A percentile compares a stretch with the other conserved stretches of the same genome.
Evolutionary conservation across 2,797 vertebrate genomes (phyloP).

Genomic region (Gambusia yucatana): DNA sequence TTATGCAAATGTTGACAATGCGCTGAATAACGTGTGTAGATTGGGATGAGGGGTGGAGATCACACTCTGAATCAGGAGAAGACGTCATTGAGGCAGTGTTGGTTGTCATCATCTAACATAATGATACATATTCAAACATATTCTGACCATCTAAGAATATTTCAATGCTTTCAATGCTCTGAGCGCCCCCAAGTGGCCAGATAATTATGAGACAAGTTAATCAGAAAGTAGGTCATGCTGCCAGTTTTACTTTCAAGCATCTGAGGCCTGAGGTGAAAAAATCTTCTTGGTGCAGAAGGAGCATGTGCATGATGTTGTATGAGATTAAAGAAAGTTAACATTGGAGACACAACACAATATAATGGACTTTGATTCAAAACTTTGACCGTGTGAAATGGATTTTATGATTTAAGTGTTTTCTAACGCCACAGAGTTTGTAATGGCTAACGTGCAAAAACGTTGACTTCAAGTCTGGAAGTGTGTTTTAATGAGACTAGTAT

Average conservation of each 20-base stretch:
- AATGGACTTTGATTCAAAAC: too few species aligned
- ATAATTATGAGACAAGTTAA: not conserved
- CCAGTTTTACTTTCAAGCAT: not conserved
- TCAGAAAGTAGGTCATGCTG: not conserved
- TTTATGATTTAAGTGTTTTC: too few species aligned
- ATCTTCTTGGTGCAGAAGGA: not conserved
- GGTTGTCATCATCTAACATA: not conserved
- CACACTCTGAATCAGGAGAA: not conserved
- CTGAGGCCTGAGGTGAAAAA: not conserved
- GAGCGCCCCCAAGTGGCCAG: not conserved
- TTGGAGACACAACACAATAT: too few species aligned
- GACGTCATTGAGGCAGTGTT: not conserved
- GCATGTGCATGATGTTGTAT: not conserved
- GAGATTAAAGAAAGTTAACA: not conserved
- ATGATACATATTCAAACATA: too few species aligned
- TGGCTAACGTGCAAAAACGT: too few species aligned
- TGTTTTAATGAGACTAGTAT: too few species aligned
- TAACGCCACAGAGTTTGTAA: too few species aligned
- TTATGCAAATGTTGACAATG: slow-evolving; percentile 2
- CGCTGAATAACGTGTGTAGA: not conserved
- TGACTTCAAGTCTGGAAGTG: too few species aligned
- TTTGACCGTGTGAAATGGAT: too few species aligned
- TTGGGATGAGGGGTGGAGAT: not conserved
- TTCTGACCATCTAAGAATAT: too few species aligned
- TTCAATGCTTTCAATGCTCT: not conserved